Evolutionary conservation across 2,797 vertebrate species (phyloP).

Genomic region (Gephyroberyx darwinii): DNA sequence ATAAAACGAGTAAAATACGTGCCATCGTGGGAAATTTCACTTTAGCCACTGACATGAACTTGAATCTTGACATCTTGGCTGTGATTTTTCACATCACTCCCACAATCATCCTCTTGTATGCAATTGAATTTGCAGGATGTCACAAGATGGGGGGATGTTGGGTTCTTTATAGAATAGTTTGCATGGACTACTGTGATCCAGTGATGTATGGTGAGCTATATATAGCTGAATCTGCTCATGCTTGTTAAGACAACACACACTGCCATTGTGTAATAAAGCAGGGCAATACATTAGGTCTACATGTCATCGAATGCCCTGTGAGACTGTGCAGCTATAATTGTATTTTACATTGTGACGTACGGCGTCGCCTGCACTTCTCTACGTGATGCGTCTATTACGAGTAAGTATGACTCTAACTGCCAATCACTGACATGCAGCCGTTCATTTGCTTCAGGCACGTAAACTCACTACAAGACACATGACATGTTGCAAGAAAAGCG

Average conservation of each 20-base stretch:
- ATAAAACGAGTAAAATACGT: not conserved
- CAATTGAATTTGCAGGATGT: conserved; percentile 8
- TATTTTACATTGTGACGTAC: not conserved
- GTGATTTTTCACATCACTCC: conserved; percentile 5
- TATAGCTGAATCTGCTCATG: no score
- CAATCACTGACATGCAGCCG: not conserved
- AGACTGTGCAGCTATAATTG: no score
- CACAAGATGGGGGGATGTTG: not conserved
- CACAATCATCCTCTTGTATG: conserved; percentile 15
- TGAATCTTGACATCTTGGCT: not conserved
- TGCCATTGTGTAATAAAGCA: no score
- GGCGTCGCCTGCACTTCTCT: not conserved
- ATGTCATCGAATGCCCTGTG: no score
- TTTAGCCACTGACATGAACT: no score
- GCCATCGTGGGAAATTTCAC: no score
- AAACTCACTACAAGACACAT: conserved; percentile 3
- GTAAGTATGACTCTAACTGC: not conserved
- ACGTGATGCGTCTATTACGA: not conserved
- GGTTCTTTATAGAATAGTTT: not conserved
- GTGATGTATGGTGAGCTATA: no score
- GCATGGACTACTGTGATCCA: no score
- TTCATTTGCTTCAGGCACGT: not conserved
- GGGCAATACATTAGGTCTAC: no score
- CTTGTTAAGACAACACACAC: no score
- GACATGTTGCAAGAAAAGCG: not conserved